A percentile compares a stretch with the other conserved stretches of the same genome.
Evolutionary conservation across 2,797 vertebrate species (phyloP).

Genomic region (Chloroceryle amazona): DNA sequence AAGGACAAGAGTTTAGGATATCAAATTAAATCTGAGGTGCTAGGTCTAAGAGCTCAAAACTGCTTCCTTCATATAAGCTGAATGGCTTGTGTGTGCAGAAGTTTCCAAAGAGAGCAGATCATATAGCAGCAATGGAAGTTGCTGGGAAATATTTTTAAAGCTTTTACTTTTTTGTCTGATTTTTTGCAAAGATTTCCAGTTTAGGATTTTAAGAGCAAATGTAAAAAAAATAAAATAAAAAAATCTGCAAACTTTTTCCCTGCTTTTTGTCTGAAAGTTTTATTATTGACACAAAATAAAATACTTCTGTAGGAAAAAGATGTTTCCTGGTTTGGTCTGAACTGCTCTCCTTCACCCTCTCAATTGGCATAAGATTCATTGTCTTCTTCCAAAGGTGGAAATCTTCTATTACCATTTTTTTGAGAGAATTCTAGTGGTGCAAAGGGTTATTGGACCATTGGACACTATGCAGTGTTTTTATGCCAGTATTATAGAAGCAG

Average conservation of each 20-base stretch:
- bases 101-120: not conserved
- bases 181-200: not conserved
- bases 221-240: not conserved
- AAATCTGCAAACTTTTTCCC: not conserved
- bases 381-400: not conserved
- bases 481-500: not conserved
- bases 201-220: not conserved
- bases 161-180: not conserved
- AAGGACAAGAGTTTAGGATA: not conserved
- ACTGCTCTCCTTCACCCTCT: not conserved
- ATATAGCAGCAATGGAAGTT: not conserved
- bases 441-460: not conserved
- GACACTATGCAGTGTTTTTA: not conserved
- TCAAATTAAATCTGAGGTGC: not conserved
- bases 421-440: not conserved
- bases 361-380: not conserved
- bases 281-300: not conserved
- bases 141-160: not conserved
- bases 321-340: not conserved
- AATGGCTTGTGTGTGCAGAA: not conserved
- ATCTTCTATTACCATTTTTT: not conserved
- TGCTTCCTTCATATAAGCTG: not conserved
- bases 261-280: not conserved
- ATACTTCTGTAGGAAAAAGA: not conserved
- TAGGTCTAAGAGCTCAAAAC: fast-evolving